Evolutionary conservation across 2,888 invertebrate genomes (phyloP).

Genomic region (Meta bourneti): DNA sequence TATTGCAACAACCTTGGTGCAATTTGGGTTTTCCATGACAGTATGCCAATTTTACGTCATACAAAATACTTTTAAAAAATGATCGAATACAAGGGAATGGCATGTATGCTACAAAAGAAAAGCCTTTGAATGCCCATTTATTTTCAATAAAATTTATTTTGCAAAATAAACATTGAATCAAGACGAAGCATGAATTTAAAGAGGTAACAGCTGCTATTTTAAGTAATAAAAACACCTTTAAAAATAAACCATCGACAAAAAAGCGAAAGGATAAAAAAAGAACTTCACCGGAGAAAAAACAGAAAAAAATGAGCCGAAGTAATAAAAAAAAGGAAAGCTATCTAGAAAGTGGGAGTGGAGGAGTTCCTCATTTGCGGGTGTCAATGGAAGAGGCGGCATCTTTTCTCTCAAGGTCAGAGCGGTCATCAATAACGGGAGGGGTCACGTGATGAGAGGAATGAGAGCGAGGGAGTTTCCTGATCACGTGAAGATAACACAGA

Average conservation of each 20-base stretch:
- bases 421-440: constrained; percentile 66
- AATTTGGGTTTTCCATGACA: too few species aligned
- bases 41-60: too few species aligned
- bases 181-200: too few species aligned
- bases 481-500: constrained; percentile 51
- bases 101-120: too few species aligned
- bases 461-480: constrained; percentile 48
- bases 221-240: neutral
- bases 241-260: constrained; percentile 22
- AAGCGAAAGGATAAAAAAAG: constrained; percentile 15
- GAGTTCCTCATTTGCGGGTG: constrained; percentile 50
- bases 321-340: constrained; percentile 35
- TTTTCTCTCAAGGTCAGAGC: constrained; percentile 64
- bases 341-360: constrained; percentile 8
- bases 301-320: constrained; percentile 13
- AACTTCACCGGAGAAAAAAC: neutral
- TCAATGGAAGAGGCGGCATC: constrained; percentile 69
- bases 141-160: too few species aligned
- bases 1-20: too few species aligned
- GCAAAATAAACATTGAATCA: too few species aligned
- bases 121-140: too few species aligned
- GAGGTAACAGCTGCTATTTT: too few species aligned
- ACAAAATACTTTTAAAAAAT: too few species aligned
- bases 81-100: too few species aligned
- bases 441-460: constrained; percentile 51